A percentile compares a stretch with the other conserved stretches of the same genome.
These are phyloP conservation scores for Vicugna pacos DNA, from an alignment of 2,113 vertebrate genomes.

Conservation along the genomic window DNA sequence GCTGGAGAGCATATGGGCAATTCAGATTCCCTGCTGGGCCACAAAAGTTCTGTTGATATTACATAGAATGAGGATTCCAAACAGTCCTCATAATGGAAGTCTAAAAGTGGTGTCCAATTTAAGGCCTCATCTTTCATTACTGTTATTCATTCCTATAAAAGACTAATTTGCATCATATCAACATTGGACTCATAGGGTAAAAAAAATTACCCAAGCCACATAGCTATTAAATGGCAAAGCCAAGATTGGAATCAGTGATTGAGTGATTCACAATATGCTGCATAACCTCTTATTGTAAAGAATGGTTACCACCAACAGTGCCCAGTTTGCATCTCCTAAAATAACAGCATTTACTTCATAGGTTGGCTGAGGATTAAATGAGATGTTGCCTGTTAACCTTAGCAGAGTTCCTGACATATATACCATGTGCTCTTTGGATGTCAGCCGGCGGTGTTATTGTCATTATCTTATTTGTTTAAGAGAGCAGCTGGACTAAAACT, in stretches of 20 bases:
- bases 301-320: neutral
- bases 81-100: neutral
- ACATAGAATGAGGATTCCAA: neutral
- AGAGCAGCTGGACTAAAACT: neutral
- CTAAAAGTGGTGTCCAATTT: neutral
- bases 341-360: neutral
- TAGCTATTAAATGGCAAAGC: neutral
- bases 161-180: conserved; percentile 93
- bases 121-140: neutral
- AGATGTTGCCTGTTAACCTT: neutral
- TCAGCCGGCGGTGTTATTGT: neutral
- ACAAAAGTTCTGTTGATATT: neutral
- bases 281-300: neutral
- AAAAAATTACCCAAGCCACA: neutral
- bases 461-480: neutral
- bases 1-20: neutral
- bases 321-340: neutral
- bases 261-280: neutral
- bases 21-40: neutral
- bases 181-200: conserved; percentile 76
- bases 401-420: neutral
- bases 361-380: neutral
- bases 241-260: neutral
- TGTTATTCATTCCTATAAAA: conserved; percentile 84
- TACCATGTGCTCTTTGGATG: neutral